phyloP scores from a whole-genome alignment of 2,888 invertebrate genomes.

The Apocheima hispidaria region DNA sequence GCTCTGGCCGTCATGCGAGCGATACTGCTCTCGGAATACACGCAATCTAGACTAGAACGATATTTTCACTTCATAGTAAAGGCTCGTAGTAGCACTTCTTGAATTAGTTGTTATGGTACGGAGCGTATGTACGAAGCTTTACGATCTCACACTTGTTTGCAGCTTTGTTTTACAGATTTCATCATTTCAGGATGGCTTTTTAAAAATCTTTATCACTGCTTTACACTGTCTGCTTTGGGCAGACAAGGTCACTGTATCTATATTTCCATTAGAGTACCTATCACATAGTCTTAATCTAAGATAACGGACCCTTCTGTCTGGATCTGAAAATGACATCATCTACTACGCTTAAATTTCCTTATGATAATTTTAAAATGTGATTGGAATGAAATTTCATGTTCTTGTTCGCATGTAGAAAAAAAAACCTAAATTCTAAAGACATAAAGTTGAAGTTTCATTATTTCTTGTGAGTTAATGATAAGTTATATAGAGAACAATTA shows the following conservation, averaged over 20 bases:
- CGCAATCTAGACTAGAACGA: too few relatives aligned
- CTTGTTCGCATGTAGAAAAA: background rate
- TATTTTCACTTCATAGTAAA: too few relatives aligned
- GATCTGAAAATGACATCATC: constrained; percentile 17
- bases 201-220: constrained; percentile 7
- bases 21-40: too few relatives aligned
- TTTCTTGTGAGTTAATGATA: background rate
- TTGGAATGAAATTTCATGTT: background rate
- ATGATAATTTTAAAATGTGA: background rate
- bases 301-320: constrained; percentile 31
- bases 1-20: too few relatives aligned
- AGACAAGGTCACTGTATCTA: constrained; percentile 59
- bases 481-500: background rate
- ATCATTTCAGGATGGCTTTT: background rate
- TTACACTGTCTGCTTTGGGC: constrained; percentile 38
- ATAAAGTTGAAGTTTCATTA: background rate
- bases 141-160: background rate
- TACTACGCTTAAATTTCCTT: constrained; percentile 14
- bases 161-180: background rate
- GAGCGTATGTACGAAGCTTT: too few relatives aligned
- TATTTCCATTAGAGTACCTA: too few relatives aligned
- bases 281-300: constrained; percentile 36
- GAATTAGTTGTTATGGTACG: too few relatives aligned
- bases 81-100: too few relatives aligned
- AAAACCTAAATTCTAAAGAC: background rate